A percentile compares a stretch with the other conserved stretches of the same genome.
phyloP scores from a whole-genome alignment of 1,140 invertebrate genomes.

The Spodoptera litura region DNA sequence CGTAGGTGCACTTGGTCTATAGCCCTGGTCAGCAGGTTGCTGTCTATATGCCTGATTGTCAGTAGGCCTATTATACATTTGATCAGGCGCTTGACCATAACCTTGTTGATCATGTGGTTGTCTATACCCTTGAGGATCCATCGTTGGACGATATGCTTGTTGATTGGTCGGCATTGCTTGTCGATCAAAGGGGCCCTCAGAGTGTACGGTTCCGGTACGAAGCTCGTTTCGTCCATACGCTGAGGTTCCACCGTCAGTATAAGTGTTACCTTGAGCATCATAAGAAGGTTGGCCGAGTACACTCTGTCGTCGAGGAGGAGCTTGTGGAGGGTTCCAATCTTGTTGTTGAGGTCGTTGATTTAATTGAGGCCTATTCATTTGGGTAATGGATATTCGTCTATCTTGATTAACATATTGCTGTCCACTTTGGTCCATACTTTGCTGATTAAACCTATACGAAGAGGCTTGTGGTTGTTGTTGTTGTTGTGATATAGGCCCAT shows the following conservation, averaged over 20 bases:
- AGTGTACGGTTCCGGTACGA: constrained; percentile 73
- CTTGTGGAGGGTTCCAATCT: constrained; percentile 74
- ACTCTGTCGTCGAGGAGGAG: constrained; percentile 71
- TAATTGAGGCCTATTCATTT: constrained; percentile 56
- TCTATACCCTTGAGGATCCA: constrained; percentile 62
- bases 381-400: constrained; percentile 66
- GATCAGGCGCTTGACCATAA: constrained; percentile 64
- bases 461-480: constrained; percentile 55
- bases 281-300: constrained; percentile 73
- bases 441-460: constrained; percentile 66
- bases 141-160: constrained; percentile 63
- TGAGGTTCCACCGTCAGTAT: constrained; percentile 64
- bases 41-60: constrained; percentile 28
- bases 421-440: constrained; percentile 72
- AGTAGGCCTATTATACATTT: constrained; percentile 63
- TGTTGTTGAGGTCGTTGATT: constrained; percentile 71
- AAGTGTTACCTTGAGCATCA: constrained; percentile 65
- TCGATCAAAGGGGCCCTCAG: constrained; percentile 66
- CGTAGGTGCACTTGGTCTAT: constrained; percentile 56
- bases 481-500: constrained; percentile 57
- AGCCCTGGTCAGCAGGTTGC: constrained; percentile 51
- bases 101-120: constrained; percentile 60
- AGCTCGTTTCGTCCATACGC: constrained; percentile 72
- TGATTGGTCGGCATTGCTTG: constrained; percentile 60
- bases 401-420: constrained; percentile 74